Percentiles rank a stretch among this genome's conserved stretches.
Evolutionary conservation across 2,888 invertebrate genomes (phyloP).

Genomic region (Torymus tubicola): DNA sequence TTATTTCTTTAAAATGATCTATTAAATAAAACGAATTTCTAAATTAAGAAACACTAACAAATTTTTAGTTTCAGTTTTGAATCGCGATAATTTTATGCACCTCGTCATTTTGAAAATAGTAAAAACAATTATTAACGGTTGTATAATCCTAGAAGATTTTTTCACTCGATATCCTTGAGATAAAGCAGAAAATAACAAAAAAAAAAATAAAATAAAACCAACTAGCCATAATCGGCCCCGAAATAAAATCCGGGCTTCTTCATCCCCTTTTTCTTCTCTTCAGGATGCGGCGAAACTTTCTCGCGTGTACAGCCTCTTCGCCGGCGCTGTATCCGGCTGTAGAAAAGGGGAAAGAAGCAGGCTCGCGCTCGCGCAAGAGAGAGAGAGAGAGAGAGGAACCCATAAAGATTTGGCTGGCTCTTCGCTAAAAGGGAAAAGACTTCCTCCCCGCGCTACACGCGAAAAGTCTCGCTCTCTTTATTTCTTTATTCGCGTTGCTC

Average conservation of each 20-base stretch:
- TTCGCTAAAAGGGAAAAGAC: conserved; percentile 29
- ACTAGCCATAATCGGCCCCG: background rate
- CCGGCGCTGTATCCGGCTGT: background rate
- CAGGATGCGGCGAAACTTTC: conserved; percentile 24
- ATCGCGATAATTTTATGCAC: too few relatives aligned
- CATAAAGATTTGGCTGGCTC: conserved; percentile 42
- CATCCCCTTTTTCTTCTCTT: too few relatives aligned
- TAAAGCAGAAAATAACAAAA: background rate
- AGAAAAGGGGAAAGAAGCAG: background rate
- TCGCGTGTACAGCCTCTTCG: background rate
- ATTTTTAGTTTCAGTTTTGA: too few relatives aligned
- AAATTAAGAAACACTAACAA: too few relatives aligned
- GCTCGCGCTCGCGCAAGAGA: too few relatives aligned
- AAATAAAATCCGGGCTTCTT: conserved; percentile 9
- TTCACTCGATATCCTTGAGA: too few relatives aligned
- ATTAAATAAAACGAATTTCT: too few relatives aligned
- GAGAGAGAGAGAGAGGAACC: conserved; percentile 4
- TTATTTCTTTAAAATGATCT: too few relatives aligned
- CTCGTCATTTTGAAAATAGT: too few relatives aligned
- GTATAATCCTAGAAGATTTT: too few relatives aligned
- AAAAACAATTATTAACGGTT: too few relatives aligned
- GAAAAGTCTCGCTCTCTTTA: conserved; percentile 1
- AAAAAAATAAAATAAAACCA: background rate
- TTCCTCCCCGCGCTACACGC: background rate
- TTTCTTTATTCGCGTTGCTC: background rate